Percentiles rank a stretch among this genome's conserved stretches.
phyloP scores from a whole-genome alignment of 2,113 vertebrate genomes.

The Leiothrix lutea region DNA sequence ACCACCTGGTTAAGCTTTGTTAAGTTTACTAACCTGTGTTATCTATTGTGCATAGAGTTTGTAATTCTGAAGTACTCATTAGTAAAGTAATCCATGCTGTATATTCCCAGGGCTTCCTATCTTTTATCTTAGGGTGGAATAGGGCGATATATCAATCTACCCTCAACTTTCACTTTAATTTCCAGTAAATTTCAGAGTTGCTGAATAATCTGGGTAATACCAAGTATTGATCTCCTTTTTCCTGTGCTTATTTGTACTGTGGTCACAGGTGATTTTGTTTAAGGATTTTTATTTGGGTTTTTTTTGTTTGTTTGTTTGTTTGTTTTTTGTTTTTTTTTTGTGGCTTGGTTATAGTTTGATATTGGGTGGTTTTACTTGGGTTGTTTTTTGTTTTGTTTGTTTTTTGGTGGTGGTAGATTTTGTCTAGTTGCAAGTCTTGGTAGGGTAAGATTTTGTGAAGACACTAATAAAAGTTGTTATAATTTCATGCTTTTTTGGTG shows the following conservation, averaged over 20 bases:
- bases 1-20: neutral
- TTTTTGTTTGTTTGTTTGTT: neutral
- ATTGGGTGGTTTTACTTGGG: neutral
- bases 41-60: neutral
- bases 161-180: neutral
- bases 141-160: neutral
- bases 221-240: neutral
- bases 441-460: neutral
- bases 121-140: neutral
- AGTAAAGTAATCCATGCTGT: neutral
- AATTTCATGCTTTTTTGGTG: neutral
- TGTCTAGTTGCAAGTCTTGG: neutral
- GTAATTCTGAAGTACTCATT: neutral
- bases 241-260: neutral
- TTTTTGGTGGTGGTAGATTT: neutral
- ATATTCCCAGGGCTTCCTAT: neutral
- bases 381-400: neutral
- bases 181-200: neutral
- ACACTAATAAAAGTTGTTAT: neutral
- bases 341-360: neutral
- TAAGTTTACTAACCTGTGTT: neutral
- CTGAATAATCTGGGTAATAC: neutral
- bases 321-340: neutral
- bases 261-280: neutral
- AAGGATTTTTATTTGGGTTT: neutral